Percentiles rank a stretch among this genome's conserved stretches.
Conservation (phyloP, 2,113 vertebrate species). For the Callaeas wilsoni region DNA sequence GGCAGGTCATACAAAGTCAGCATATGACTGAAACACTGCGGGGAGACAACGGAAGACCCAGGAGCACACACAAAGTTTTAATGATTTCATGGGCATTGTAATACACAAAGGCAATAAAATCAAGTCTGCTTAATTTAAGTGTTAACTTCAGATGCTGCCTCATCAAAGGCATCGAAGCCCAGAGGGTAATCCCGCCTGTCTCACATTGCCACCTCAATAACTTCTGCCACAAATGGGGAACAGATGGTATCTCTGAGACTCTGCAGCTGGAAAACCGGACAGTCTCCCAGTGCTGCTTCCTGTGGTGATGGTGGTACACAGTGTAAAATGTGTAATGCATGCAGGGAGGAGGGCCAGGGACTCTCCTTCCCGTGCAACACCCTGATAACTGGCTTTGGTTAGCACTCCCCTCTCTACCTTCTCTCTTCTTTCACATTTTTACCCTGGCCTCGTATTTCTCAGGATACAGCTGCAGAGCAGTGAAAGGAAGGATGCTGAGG, state of each 20-base stretch:
- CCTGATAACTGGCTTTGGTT: not conserved
- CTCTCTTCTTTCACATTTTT: not conserved
- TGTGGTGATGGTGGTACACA: not conserved
- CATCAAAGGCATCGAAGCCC: not conserved
- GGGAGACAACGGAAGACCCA: not conserved
- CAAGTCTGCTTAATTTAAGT: not conserved
- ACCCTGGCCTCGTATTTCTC: not conserved
- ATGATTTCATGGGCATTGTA: not conserved
- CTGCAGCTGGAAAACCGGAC: not conserved
- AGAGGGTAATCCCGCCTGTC: not conserved
- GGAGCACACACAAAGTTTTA: not conserved
- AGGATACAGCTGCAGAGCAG: not conserved
- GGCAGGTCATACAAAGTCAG: not conserved
- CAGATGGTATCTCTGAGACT: not conserved
- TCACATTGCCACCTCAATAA: not conserved
- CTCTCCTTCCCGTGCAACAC: not conserved
- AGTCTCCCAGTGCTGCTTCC: not conserved
- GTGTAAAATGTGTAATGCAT: accelerated
- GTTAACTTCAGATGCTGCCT: constrained; percentile 4
- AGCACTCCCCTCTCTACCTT: not conserved
- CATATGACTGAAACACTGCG: not conserved
- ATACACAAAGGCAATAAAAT: not conserved
- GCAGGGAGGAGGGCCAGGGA: not conserved
- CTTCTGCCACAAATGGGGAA: not conserved
- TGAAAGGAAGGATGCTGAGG: not conserved